Conservation (phyloP, 1,140 invertebrate species). For the Triops longicaudatus region DNA sequence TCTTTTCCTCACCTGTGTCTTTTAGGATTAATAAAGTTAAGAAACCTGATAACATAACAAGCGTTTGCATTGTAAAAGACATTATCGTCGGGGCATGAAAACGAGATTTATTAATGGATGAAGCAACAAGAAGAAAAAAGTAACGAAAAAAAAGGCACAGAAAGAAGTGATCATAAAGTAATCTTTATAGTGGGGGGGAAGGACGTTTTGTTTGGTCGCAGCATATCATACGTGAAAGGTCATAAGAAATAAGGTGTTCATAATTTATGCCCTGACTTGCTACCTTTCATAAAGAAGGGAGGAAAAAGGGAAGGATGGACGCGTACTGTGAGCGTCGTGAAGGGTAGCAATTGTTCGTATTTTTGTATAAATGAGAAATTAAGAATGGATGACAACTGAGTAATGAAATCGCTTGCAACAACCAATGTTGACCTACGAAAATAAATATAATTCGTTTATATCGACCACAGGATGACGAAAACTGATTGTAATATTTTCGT, state of each 20-base stretch:
- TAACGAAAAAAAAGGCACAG: not conserved
- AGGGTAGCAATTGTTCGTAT: not conserved
- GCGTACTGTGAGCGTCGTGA: not conserved
- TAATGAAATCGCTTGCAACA: not conserved
- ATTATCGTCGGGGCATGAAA: not conserved
- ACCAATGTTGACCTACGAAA: not conserved
- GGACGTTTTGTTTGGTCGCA: not conserved
- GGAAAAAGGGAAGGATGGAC: not conserved
- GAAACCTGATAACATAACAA: not conserved
- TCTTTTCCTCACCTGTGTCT: no score
- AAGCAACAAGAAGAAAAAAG: not conserved
- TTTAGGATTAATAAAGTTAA: no score
- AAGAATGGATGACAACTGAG: not conserved
- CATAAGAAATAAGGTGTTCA: conserved; percentile 6
- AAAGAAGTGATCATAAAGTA: conserved; percentile 4
- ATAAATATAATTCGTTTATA: not conserved
- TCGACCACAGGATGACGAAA: not conserved
- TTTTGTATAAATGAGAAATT: conserved; percentile 16
- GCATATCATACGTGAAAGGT: conserved; percentile 4
- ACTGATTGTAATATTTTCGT: not conserved
- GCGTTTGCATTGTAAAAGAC: not conserved
- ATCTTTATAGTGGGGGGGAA: not conserved
- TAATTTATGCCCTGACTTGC: not conserved
- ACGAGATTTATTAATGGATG: not conserved
- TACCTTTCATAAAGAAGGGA: not conserved